phyloP scores from a whole-genome alignment of 2,113 vertebrate genomes.

The Sclerurus mexicanus region DNA sequence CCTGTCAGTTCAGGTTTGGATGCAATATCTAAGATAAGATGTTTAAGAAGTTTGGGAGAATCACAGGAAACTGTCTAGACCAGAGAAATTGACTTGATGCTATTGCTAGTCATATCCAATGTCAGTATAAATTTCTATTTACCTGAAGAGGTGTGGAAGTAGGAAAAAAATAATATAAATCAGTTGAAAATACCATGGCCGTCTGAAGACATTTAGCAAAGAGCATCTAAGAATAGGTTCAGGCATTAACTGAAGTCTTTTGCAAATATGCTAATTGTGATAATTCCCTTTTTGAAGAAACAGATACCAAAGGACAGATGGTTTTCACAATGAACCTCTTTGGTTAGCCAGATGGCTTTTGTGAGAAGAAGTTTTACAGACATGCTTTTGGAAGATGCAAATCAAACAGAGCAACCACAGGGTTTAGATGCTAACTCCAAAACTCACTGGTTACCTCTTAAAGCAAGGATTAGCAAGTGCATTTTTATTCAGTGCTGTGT shows the following conservation, averaged over 20 bases:
- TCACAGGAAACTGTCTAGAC: not conserved
- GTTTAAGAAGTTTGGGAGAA: not conserved
- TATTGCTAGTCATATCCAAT: not conserved
- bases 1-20: not conserved
- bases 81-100: not conserved
- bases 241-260: not conserved
- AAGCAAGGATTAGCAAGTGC: rapidly evolving
- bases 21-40: not conserved
- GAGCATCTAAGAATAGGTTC: not conserved
- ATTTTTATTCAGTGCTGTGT: not conserved
- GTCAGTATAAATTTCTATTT: not conserved
- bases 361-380: not conserved
- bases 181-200: not conserved
- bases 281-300: not conserved
- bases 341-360: not conserved
- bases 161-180: not conserved
- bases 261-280: not conserved
- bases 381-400: not conserved
- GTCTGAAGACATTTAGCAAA: not conserved
- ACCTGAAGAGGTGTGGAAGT: not conserved
- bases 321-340: not conserved
- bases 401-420: not conserved
- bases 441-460: not conserved
- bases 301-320: not conserved
- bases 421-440: not conserved